phyloP scores from a whole-genome alignment of 1,140 invertebrate genomes.

The Potamilus streckersoni region DNA sequence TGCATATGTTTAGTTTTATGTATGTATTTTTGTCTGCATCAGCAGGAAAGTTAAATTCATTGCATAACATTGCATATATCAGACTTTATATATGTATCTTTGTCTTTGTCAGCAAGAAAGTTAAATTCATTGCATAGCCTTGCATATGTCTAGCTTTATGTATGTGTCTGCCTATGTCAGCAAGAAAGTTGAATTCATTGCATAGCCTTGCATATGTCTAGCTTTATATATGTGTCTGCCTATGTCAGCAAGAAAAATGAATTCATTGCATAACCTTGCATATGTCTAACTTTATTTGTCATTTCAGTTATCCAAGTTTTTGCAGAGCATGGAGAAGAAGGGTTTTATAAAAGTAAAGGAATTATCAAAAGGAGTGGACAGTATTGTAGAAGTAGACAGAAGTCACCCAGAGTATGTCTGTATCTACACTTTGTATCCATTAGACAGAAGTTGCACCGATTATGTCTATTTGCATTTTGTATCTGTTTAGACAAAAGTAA shows the following conservation, averaged over 20 bases:
- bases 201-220: not conserved
- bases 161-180: no score
- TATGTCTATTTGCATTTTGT: conserved; percentile 22
- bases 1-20: not conserved
- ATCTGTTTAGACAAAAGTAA: no score
- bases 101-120: not conserved
- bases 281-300: not conserved
- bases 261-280: not conserved
- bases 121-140: not conserved
- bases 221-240: not conserved
- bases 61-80: not conserved
- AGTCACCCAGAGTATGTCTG: conserved; percentile 48
- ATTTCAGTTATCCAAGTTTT: conserved; percentile 74
- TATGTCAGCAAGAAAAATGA: not conserved
- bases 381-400: conserved; percentile 68
- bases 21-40: no score
- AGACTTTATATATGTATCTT: not conserved
- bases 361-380: conserved; percentile 80
- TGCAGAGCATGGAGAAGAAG: conserved; percentile 74
- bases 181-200: not conserved
- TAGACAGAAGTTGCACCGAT: conserved; percentile 32
- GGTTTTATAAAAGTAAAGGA: conserved; percentile 78
- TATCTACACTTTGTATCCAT: no score
- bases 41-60: not conserved
- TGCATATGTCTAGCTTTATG: not conserved